A percentile compares a stretch with the other conserved stretches of the same genome.
Evolutionary conservation across 2,888 invertebrate species (phyloP).

Genomic region (Xiphydria camelus): DNA sequence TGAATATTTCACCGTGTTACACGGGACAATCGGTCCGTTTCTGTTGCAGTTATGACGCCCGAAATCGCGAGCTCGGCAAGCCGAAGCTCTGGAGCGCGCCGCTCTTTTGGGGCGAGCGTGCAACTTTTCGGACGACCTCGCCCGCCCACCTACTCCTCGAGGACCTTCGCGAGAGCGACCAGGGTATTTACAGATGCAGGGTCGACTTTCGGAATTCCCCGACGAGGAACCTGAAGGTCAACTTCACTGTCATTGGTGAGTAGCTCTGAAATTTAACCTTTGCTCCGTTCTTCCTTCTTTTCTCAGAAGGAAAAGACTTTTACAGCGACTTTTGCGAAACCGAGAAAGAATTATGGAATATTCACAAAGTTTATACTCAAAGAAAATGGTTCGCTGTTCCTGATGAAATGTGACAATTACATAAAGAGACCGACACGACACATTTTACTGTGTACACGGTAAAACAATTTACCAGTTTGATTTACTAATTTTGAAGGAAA

Average conservation of each 20-base stretch:
- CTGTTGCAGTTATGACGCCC: conserved; percentile 65
- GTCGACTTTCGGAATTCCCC: conserved; percentile 77
- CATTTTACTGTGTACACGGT: too few species aligned
- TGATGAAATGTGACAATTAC: too few species aligned
- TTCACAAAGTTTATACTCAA: too few species aligned
- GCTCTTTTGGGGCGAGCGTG: conserved; percentile 63
- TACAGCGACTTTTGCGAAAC: neutral
- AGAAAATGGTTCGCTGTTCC: too few species aligned
- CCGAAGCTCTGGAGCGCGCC: conserved; percentile 66
- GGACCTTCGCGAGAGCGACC: conserved; percentile 60
- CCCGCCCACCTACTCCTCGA: conserved; percentile 61
- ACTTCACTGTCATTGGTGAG: conserved; percentile 76
- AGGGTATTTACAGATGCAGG: conserved; percentile 73
- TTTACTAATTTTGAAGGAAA: too few species aligned
- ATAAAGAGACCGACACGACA: too few species aligned
- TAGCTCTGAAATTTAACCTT: conserved; percentile 25
- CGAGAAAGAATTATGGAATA: too few species aligned
- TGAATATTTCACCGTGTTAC: too few species aligned
- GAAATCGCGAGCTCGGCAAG: conserved; percentile 62
- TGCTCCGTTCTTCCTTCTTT: neutral
- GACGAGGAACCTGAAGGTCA: conserved; percentile 73
- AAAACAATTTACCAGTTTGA: too few species aligned
- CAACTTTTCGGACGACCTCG: conserved; percentile 62
- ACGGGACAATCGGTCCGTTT: too few species aligned
- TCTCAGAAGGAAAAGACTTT: too few species aligned